A percentile compares a stretch with the other conserved stretches of the same genome.
Evolutionary conservation across 2,888 invertebrate species (phyloP).

Genomic region (Lymantria dispar): DNA sequence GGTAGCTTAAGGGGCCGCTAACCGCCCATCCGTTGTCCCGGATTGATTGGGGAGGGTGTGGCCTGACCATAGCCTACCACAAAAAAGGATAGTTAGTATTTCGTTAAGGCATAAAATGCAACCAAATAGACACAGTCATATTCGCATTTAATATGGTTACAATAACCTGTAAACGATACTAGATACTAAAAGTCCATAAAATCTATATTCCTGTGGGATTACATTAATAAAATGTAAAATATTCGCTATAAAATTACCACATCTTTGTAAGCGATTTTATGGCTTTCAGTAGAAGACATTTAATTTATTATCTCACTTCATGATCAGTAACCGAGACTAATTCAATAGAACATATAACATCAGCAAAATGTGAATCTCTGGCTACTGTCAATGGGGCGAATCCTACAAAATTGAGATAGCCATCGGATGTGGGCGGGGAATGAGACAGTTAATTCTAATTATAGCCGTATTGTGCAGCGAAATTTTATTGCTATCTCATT

Average conservation of each 20-base stretch:
- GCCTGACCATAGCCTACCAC: too few relatives aligned
- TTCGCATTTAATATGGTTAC: not conserved
- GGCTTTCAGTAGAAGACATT: not conserved
- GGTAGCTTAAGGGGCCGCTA: too few relatives aligned
- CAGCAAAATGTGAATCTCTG: slow-evolving; percentile 35
- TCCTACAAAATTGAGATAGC: slow-evolving; percentile 53
- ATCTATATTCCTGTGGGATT: too few relatives aligned
- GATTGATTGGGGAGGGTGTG: too few relatives aligned
- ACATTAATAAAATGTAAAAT: not conserved
- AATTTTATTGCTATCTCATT: slow-evolving; percentile 81
- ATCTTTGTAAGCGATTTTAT: not conserved
- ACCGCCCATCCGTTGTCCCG: too few relatives aligned
- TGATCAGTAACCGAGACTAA: slow-evolving; percentile 21
- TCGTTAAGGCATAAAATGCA: too few relatives aligned
- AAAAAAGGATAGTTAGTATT: too few relatives aligned
- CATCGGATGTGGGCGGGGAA: slow-evolving; percentile 72
- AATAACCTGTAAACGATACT: not conserved
- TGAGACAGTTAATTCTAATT: slow-evolving; percentile 81
- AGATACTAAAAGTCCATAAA: too few relatives aligned
- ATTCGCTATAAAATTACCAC: slow-evolving; percentile 1
- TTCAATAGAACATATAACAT: slow-evolving; percentile 23
- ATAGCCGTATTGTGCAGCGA: slow-evolving; percentile 73
- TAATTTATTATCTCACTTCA: slow-evolving; percentile 9
- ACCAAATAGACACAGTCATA: too few relatives aligned
- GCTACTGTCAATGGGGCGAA: slow-evolving; percentile 51